Conservation (phyloP, 2,888 invertebrate genomes). For the Orthosia incerta region DNA sequence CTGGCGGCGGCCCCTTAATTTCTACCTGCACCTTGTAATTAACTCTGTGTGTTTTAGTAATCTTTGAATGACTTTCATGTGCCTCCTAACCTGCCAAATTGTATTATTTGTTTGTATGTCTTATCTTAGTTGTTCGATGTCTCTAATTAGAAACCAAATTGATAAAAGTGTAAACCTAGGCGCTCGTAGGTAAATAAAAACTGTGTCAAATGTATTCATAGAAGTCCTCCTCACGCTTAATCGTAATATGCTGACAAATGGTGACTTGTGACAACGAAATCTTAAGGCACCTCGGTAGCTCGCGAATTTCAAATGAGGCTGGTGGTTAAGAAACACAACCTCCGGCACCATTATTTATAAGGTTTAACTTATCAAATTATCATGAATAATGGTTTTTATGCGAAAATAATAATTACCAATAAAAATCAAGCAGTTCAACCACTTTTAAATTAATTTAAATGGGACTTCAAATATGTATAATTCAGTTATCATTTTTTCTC, state of each 20-base stretch:
- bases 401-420: too few species aligned
- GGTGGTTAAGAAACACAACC: too few species aligned
- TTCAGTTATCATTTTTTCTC: too few species aligned
- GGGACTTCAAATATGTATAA: too few species aligned
- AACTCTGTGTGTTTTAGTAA: slow-evolving; percentile 77
- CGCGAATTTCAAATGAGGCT: not conserved
- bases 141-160: slow-evolving; percentile 8
- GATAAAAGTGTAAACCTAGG: slow-evolving; percentile 6
- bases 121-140: slow-evolving; percentile 23
- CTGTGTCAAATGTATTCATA: slow-evolving; percentile 7
- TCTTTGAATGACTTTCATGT: slow-evolving; percentile 37
- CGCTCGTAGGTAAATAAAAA: not conserved
- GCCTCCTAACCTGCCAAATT: slow-evolving; percentile 47
- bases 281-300: not conserved
- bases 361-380: not conserved
- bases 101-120: slow-evolving; percentile 31
- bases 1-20: slow-evolving; percentile 87
- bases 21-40: slow-evolving; percentile 85
- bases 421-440: too few species aligned
- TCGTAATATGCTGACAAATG: not conserved
- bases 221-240: slow-evolving; percentile 12
- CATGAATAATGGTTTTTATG: not conserved
- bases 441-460: too few species aligned
- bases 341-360: not conserved
- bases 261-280: not conserved